Evolutionary conservation across 2,888 invertebrate genomes (phyloP), one percentile per base, ranked within the genome.

Genomic region (Lobophora halterata): DNA sequence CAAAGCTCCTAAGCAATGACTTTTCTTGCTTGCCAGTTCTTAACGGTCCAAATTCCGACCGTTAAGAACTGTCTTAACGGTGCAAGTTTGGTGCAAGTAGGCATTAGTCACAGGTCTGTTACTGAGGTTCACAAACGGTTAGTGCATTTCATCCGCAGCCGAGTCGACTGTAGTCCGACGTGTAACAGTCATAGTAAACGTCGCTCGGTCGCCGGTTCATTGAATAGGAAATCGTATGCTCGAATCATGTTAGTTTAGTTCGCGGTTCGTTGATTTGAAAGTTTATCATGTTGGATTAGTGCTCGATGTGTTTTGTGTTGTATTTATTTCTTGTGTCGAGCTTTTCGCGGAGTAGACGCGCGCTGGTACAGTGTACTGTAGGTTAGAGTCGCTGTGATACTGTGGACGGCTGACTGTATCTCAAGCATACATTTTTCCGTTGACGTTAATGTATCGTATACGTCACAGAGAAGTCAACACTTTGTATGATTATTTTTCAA

Each of bases 31-130:
- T n/a, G n/a, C n/a, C n/a, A n/a, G n/a, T n/a, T n/a, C n/a, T n/a
- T n/a, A n/a, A n/a, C n/a, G n/a, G n/a, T n/a, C n/a, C n/a, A n/a
- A n/a, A n/a, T n/a, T n/a, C n/a, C n/a, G n/a, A n/a, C n/a, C n/a
- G n/a, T n/a, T n/a, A n/a, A n/a, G n/a, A n/a, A n/a, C n/a, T n/a
- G n/a, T n/a, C n/a, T n/a, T n/a, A 74, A 77, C 75, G 71, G 76
- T 76, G 57, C 17, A 67, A 71, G 71, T 71, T 3, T 5, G 5
- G 3, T 14, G 75, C 73, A 75, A 75, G 71, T 67, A 74, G 74
- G 72, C 68, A 67, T 61, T 64, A 59, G n/a, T n/a, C n/a, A n/a
- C n/a, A n/a, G n/a, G n/a, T n/a, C n/a, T n/a, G n/a, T n/a, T n/a
- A n/a, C n/a, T n/a, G n/a, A n/a, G n/a, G n/a, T 46, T 49, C 61